A percentile compares a stretch with the other conserved stretches of the same genome.
These are phyloP conservation scores for Brachyhypopomus gauderio DNA, from an alignment of 2,113 vertebrate genomes.

Conservation along the genomic window DNA sequence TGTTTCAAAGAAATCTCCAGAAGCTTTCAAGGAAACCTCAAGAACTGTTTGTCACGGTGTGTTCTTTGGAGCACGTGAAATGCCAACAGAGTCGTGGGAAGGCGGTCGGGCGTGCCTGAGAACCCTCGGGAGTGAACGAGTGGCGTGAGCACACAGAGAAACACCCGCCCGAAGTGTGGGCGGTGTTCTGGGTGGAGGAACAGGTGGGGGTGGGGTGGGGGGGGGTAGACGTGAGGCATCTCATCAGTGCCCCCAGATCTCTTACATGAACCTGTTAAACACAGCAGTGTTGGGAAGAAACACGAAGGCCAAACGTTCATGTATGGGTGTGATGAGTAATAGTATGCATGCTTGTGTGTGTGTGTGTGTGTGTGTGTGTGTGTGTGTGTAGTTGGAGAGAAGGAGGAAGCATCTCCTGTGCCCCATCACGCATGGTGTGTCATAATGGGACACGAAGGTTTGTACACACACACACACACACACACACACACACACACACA, in stretches of 20 bases:
- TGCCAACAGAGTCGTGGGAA: neutral
- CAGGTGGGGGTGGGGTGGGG: no score
- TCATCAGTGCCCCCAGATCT: no score
- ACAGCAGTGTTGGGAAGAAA: no score
- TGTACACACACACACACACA: neutral
- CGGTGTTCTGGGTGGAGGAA: no score
- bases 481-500: neutral
- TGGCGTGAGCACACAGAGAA: neutral
- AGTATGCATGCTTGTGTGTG: constrained; percentile 19
- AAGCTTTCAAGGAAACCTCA: neutral
- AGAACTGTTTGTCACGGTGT: neutral
- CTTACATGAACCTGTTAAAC: no score
- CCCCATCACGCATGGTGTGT: constrained; percentile 43
- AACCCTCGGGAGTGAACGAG: neutral
- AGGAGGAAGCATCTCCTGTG: constrained; percentile 32
- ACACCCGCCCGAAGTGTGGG: constrained; percentile 6
- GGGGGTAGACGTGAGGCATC: no score
- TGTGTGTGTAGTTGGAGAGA: constrained; percentile 33
- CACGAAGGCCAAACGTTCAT: constrained; percentile 1
- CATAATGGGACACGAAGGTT: constrained; percentile 22
- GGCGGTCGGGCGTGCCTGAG: neutral
- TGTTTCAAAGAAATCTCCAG: neutral
- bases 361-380: constrained; percentile 11
- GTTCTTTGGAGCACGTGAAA: neutral
- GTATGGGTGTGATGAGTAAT: constrained; percentile 32